Evolutionary conservation across 2,888 invertebrate species (phyloP), one percentile per base, ranked within the genome.

Genomic region (Orthosia gothica): DNA sequence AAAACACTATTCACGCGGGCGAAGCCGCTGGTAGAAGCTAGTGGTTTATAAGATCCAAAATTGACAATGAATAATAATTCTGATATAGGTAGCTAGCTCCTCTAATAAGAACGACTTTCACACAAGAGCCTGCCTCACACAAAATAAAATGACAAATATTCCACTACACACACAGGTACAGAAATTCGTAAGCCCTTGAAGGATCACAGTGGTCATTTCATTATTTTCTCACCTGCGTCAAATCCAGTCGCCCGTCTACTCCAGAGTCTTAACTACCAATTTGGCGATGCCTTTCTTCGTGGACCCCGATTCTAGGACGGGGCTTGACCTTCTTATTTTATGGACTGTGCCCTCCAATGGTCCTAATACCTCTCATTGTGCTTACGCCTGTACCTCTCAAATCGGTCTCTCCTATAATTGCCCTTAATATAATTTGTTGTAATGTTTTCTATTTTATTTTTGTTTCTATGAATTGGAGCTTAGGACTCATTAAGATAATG

Each of bases 311-410:
- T 85, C 84, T 66, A 81, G 87, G 79, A 76, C 85, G 84, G 83
- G 75, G 84, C 85, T 89, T 91, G 92, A 92, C 92, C 92, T 92
- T 89, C 89, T 89, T 86, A 90, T 89, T 91, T 91, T 88, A 91
- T 90, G 88, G 90, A 79, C 89, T 88, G 82, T 90, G 89, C 90
- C 89, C 86, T 89, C 87, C 79, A 86, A 83, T 85, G 83, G 85
- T 84, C 87, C 84, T 90, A 89, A 92, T 89, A 88, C 89, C 88
- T 89, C 88, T 86, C 87, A 90, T 90, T 89, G 89, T 84, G 87
- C 89, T 83, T 84, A 87, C 83, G 83, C 78, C 81, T 73, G 76
- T 75, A 74, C 71, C 58, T 77, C 61, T 49, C 54, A 82, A 82
- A 78, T 75, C 67, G 58, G 50, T 58, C 74, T 82, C 72, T 66